Evolutionary conservation across 2,113 vertebrate species (phyloP), one percentile per base, ranked within the genome.

Genomic region (Symphodus melops): DNA sequence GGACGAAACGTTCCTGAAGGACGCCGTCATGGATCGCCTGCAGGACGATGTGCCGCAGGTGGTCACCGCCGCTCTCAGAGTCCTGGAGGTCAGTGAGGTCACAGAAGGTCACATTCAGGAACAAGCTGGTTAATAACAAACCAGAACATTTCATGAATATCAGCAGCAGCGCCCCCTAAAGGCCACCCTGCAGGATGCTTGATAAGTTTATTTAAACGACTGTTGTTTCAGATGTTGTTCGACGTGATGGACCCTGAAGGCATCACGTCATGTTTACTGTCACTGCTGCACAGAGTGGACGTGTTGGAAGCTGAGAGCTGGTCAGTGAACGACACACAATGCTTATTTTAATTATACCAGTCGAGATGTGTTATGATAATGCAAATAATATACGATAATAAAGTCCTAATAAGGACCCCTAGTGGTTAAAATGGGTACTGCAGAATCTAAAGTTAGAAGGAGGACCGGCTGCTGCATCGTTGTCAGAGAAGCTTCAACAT

Each of bases 31-130:
- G 63, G 90, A 93, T 4, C 94, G 97, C 1, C 91, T 99, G 54
- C 92, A 77, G 37, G 98, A 99, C 86, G 96, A 99, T 16, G 93
- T 92, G 1, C 72, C 90, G 7, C 94, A 95, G 6, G 96, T 99
- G 16, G 95, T 97, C 17, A 74, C 94, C 20, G 89, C 95, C 0
- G 88, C 97, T 12, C 44, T 99, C 19, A 77, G 33, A 59, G 93
- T 94, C 39, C 91, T 99, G 63, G 90, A 96, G 95, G 98, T 97
- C 54, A 91, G 88, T 60, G 61, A 25, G 39, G 37, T 42, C 6
- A 13, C 21, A 23, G 28, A 5, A 8, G 44, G 33, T 7, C 1
- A 16, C 16, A 41, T 41, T 41, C 3, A 41, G 39, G 39, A 41
- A 5, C 39, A 41, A 41, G 11, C 39, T 41, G 39, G 8, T 9